A percentile compares a stretch with the other conserved stretches of the same genome.
phyloP scores from a whole-genome alignment of 1,140 invertebrate species.

The Caenorhabditis inopinata region DNA sequence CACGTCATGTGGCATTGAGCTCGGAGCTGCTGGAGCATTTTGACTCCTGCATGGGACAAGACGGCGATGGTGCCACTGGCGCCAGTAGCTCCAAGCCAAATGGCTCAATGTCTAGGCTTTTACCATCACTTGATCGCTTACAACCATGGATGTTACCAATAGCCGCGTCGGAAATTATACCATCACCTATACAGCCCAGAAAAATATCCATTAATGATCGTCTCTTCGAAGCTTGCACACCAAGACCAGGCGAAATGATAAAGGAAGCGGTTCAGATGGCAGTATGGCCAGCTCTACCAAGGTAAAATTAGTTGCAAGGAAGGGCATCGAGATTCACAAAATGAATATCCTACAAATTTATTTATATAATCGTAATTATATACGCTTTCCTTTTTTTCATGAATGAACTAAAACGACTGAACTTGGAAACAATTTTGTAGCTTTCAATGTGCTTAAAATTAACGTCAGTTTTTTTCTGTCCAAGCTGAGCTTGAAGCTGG shows the following conservation, averaged over 20 bases:
- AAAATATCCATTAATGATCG: constrained; percentile 52
- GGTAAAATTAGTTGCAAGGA: background rate
- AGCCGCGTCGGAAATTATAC: constrained; percentile 46
- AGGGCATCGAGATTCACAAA: no score
- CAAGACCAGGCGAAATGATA: constrained; percentile 38
- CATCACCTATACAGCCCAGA: constrained; percentile 57
- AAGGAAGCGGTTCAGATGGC: constrained; percentile 44
- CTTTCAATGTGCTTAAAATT: no score
- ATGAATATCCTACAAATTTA: no score
- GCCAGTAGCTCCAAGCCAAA: constrained; percentile 1
- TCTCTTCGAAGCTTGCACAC: constrained; percentile 36
- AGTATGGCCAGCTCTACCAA: constrained; percentile 42
- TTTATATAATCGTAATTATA: no score
- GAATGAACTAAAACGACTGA: no score
- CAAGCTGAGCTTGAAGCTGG: no score
- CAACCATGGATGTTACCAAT: constrained; percentile 56
- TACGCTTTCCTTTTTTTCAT: no score
- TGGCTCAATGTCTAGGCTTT: background rate
- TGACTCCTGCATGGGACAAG: constrained; percentile 25
- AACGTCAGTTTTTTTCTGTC: no score
- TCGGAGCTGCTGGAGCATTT: background rate
- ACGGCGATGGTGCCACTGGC: constrained; percentile 5
- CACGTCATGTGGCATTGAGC: background rate
- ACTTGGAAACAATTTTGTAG: no score
- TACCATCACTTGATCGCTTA: constrained; percentile 33